These are phyloP conservation scores for Pipra filicauda DNA, from an alignment of 2,113 vertebrate species.

Conservation along the genomic window DNA sequence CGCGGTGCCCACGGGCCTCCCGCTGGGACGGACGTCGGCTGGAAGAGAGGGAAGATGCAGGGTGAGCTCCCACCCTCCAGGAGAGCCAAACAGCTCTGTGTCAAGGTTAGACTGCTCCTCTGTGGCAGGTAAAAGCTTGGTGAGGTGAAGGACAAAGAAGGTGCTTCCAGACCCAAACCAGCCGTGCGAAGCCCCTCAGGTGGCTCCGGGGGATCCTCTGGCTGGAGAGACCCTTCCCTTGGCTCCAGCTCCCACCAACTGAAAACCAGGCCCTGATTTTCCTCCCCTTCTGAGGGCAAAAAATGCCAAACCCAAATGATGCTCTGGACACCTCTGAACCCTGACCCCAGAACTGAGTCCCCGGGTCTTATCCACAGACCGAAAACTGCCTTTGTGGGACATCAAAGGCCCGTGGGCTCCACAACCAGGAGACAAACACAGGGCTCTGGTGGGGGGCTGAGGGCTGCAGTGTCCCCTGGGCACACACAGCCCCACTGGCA, in stretches of 20 bases:
- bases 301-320: not conserved
- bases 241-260: not conserved
- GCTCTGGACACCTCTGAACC: not conserved
- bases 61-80: rapidly evolving
- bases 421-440: too few relatives aligned
- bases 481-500: not conserved
- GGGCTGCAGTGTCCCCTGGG: not conserved
- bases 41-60: not conserved
- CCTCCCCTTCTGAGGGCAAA: not conserved
- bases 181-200: not conserved
- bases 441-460: rapidly evolving
- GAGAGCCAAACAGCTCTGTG: not conserved
- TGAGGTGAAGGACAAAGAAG: not conserved
- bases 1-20: slow-evolving; percentile 84
- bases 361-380: rapidly evolving
- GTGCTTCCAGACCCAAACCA: not conserved
- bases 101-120: rapidly evolving
- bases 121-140: not conserved
- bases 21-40: slow-evolving; percentile 93
- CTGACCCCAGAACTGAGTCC: rapidly evolving
- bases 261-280: not conserved
- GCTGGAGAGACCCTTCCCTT: not conserved
- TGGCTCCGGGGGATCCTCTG: not conserved
- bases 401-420: too few relatives aligned
- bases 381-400: not conserved